Conservation (phyloP, 2,888 invertebrate species). For the Andrena chrysosceles region DNA sequence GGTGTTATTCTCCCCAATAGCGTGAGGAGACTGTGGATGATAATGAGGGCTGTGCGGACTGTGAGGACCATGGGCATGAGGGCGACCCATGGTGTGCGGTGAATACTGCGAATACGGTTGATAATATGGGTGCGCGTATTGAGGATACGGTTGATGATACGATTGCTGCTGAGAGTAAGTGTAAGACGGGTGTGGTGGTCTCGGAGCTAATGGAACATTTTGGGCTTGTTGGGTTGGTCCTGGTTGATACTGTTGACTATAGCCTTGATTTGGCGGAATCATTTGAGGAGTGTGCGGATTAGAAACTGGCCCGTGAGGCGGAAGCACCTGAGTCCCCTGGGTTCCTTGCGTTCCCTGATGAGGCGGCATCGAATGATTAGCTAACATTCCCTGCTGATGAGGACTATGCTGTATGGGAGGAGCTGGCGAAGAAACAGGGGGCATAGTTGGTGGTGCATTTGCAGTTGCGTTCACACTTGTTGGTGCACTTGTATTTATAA, state of each 20-base stretch:
- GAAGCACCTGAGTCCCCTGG: slow-evolving; percentile 73
- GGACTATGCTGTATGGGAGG: slow-evolving; percentile 77
- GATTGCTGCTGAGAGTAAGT: slow-evolving; percentile 85
- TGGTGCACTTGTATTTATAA: slow-evolving; percentile 75
- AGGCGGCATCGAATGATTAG: slow-evolving; percentile 81
- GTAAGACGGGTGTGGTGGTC: slow-evolving; percentile 86
- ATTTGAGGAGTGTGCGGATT: slow-evolving; percentile 79
- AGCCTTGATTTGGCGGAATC: slow-evolving; percentile 83
- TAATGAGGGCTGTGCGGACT: slow-evolving; percentile 80
- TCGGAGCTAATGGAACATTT: slow-evolving; percentile 86
- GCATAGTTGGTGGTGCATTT: slow-evolving; percentile 72
- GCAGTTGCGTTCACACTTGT: slow-evolving; percentile 77
- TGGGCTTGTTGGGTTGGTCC: slow-evolving; percentile 84
- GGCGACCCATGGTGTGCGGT: slow-evolving; percentile 85
- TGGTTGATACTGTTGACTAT: slow-evolving; percentile 83
- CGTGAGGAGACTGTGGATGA: slow-evolving; percentile 83
- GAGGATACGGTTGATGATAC: slow-evolving; percentile 85
- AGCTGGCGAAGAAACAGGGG: slow-evolving; percentile 75
- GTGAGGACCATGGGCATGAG: slow-evolving; percentile 85
- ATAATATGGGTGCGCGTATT: slow-evolving; percentile 86
- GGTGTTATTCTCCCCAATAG: slow-evolving; percentile 78
- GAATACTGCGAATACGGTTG: slow-evolving; percentile 87
- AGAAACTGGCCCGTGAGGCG: slow-evolving; percentile 78
- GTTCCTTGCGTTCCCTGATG: slow-evolving; percentile 77
- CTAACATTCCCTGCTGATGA: slow-evolving; percentile 80